Evolutionary conservation across 2,888 invertebrate species (phyloP).

Genomic region (Drosophila meridiana): DNA sequence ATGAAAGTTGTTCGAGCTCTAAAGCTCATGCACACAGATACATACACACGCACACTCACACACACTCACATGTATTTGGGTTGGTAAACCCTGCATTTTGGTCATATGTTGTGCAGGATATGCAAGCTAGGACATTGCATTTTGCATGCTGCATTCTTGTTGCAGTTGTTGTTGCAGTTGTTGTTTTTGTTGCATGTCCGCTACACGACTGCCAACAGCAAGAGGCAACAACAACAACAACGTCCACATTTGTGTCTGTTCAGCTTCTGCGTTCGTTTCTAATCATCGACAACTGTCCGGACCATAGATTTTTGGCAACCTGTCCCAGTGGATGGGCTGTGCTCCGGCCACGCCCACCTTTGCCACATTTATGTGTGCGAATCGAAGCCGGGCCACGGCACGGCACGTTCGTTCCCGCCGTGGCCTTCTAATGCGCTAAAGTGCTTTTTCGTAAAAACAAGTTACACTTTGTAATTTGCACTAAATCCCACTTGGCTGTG

Average conservation of each 20-base stretch:
- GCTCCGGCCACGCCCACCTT: slow-evolving; percentile 6
- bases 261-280: slow-evolving; percentile 57
- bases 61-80: slow-evolving; percentile 2
- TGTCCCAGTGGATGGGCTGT: neutral
- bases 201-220: slow-evolving; percentile 36
- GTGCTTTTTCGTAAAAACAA: slow-evolving; percentile 81
- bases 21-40: slow-evolving; percentile 23
- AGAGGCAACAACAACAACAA: slow-evolving; percentile 20
- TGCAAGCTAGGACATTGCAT: slow-evolving; percentile 52
- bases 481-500: slow-evolving; percentile 81
- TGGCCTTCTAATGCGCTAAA: slow-evolving; percentile 80
- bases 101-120: slow-evolving; percentile 43
- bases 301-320: slow-evolving; percentile 57
- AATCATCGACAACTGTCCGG: slow-evolving; percentile 78
- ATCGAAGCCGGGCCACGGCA: slow-evolving; percentile 17
- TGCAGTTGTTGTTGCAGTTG: slow-evolving; percentile 24
- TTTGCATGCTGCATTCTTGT: slow-evolving; percentile 28
- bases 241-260: slow-evolving; percentile 33
- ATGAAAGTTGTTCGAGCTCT: slow-evolving; percentile 66
- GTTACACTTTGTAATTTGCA: slow-evolving; percentile 81
- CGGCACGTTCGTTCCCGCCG: slow-evolving; percentile 43
- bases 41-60: slow-evolving; percentile 1
- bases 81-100: neutral
- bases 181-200: slow-evolving; percentile 45
- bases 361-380: neutral